phyloP scores from a whole-genome alignment of 2,113 vertebrate genomes.

The Cochlearius cochlearius region DNA sequence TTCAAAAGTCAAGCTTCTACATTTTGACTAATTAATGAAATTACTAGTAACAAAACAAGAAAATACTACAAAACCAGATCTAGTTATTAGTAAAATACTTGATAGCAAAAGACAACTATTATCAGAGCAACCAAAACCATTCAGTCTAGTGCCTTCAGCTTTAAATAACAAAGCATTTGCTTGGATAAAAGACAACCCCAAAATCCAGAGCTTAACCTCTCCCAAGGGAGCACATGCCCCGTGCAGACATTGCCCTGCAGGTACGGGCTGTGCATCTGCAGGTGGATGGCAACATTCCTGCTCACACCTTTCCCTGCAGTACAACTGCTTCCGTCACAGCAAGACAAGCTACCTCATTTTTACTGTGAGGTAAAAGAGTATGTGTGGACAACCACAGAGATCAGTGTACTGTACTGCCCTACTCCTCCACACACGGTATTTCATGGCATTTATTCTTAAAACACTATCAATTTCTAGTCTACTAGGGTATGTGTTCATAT shows the following conservation, averaged over 20 bases:
- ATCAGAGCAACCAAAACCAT: background rate
- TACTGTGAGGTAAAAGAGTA: background rate
- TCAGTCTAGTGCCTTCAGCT: background rate
- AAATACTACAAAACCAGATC: background rate
- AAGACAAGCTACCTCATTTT: background rate
- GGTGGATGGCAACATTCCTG: background rate
- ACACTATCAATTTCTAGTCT: background rate
- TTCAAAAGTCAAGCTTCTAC: background rate
- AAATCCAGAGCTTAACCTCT: background rate
- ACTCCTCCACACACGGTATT: background rate
- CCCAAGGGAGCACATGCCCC: background rate
- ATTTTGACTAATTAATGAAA: background rate
- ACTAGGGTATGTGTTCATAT: background rate
- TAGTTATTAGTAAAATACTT: background rate
- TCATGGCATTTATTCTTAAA: background rate
- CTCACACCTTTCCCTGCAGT: background rate
- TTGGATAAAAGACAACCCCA: background rate
- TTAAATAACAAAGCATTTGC: background rate
- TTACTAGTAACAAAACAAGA: background rate
- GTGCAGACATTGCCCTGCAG: background rate
- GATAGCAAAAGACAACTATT: background rate
- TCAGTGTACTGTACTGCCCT: background rate
- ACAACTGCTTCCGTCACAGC: background rate
- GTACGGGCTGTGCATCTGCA: background rate
- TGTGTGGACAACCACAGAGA: fast-evolving